These are phyloP conservation scores for Enhydra lutris DNA, from an alignment of 2,113 vertebrate species.

Conservation along the genomic window DNA sequence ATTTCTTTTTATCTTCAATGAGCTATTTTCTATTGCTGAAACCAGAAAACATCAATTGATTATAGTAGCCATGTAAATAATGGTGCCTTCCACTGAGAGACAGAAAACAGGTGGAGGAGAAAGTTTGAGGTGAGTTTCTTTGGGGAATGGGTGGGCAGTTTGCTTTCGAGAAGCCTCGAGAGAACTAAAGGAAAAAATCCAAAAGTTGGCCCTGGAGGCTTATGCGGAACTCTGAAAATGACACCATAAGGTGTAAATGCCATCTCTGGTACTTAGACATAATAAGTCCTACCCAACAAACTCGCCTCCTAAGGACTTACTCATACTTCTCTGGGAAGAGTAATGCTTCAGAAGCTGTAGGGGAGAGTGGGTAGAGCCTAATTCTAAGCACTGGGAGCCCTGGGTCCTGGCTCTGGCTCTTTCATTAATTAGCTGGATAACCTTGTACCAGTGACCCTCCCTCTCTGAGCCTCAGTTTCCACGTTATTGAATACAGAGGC, in stretches of 20 bases:
- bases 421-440: neutral
- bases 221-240: constrained; percentile 30
- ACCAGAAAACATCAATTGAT: neutral
- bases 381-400: neutral
- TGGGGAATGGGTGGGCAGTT: neutral
- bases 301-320: neutral
- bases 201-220: neutral
- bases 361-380: neutral
- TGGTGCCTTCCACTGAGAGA: neutral
- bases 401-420: neutral
- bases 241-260: neutral
- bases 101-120: neutral
- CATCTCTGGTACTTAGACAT: constrained; percentile 13
- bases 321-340: neutral
- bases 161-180: neutral
- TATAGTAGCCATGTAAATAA: neutral
- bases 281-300: neutral
- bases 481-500: neutral
- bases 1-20: neutral
- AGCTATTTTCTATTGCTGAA: neutral
- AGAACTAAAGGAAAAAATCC: neutral
- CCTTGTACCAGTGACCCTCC: neutral
- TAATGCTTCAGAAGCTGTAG: neutral
- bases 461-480: neutral
- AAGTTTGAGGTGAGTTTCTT: neutral